Base-by-base conservation (phyloP, 2,113 vertebrate genomes). In the Muntiacus muntjak region DNA sequence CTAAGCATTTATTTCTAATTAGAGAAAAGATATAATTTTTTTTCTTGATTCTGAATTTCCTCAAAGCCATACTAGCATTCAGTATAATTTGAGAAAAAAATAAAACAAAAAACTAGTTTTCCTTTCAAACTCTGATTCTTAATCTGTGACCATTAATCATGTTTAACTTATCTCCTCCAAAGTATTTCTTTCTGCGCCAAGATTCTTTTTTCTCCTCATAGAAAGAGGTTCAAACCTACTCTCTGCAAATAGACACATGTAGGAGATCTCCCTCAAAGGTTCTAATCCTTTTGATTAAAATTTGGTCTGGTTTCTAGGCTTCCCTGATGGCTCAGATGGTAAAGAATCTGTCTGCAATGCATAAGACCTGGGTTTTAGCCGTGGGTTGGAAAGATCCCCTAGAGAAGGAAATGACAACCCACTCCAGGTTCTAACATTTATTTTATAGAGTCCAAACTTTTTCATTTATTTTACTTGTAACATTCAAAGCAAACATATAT, bases 1-100 rank as follows among this genome's bases (percentile, higher is more conserved):
- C 64, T 33, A 92, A 92, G 43, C 28, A 71, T 83, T 90, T 15
- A 30, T 88, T 90, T 82, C 83, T 94, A 97, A 94, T 11, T 86
- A 67, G 9, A 91, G 50, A 81, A 95, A 71, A 86, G 13, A 47
- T 88, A 52, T 94, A 87, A 79, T 90, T 83, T 90, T 85, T 94
- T 94, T 43, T 50, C 17, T 67, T 95, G 74, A 6, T 9, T 94
- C 50, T 54, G 16, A 90, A 43, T 26, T 95, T 79, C 23, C 33
- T 97, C 30, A 55, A 95, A 94, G 64, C 23, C 47, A 55, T 79
- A 52, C 9, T 45, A 87, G 55, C 6, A 8, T 21, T 76, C 11
- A 40, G 43, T 57, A 3, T 62, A 95, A 79, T 62, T 89, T 52
- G 19, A 93, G 57, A 25, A 52, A 64, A 52, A 55, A 28, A 60